Percentiles rank a stretch among this genome's conserved stretches.
Evolutionary conservation across 2,888 invertebrate species (phyloP).

Genomic region (Drosophila ezoana): DNA sequence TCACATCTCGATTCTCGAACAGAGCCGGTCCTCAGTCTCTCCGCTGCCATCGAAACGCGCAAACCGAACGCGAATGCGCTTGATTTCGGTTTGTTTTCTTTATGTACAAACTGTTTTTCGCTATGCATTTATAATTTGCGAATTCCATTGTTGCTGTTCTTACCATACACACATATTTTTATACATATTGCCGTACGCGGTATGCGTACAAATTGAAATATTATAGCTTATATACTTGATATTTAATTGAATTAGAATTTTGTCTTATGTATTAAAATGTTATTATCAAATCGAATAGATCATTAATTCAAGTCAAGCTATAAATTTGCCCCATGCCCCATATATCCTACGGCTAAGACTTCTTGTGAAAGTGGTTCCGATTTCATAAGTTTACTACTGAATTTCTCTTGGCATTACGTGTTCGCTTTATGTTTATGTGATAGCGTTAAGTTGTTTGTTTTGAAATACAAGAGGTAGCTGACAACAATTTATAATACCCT

Average conservation of each 20-base stretch:
- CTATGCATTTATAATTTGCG: constrained; percentile 1
- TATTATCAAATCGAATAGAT: not conserved
- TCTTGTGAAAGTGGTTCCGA: not conserved
- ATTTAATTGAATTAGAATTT: not conserved
- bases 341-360: not conserved
- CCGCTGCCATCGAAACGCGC: constrained; percentile 37
- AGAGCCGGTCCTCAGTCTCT: constrained; percentile 28
- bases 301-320: constrained; percentile 8
- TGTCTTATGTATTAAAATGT: not conserved
- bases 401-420: constrained; percentile 18
- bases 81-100: constrained; percentile 27
- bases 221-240: too few relatives aligned
- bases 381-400: constrained; percentile 33
- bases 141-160: constrained; percentile 4
- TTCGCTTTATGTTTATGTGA: constrained; percentile 14
- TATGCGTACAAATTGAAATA: constrained; percentile 4
- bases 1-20: constrained; percentile 33
- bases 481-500: constrained; percentile 7
- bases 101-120: too few relatives aligned
- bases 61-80: constrained; percentile 25
- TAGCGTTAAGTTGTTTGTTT: constrained; percentile 6
- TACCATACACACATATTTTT: not conserved
- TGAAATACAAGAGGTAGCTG: constrained; percentile 20
- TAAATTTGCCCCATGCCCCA: not conserved
- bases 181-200: not conserved